Evolutionary conservation across 2,888 invertebrate genomes (phyloP).

Genomic region (Morpho helenor): DNA sequence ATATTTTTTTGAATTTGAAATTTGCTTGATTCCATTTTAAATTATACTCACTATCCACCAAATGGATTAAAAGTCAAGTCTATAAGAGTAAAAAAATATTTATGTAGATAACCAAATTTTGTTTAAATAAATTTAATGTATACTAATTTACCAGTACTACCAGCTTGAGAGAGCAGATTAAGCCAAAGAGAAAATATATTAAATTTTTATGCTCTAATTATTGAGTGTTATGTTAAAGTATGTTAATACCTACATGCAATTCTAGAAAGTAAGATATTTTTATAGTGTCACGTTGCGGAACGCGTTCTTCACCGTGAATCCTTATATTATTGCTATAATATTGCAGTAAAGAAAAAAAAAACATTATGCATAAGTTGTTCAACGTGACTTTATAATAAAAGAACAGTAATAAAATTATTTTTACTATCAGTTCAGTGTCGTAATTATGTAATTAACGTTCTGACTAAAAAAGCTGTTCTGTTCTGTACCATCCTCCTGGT

Average conservation of each 20-base stretch:
- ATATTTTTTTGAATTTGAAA: too few relatives aligned
- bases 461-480: too few relatives aligned
- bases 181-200: not conserved
- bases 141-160: too few relatives aligned
- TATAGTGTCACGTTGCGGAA: constrained; percentile 37
- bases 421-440: not conserved
- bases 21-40: too few relatives aligned
- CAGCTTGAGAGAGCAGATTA: not conserved
- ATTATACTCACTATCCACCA: too few relatives aligned
- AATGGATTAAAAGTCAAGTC: too few relatives aligned
- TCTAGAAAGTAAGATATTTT: constrained; percentile 38
- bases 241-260: constrained; percentile 29
- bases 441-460: not conserved
- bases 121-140: too few relatives aligned
- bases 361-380: constrained; percentile 32
- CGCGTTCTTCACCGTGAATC: constrained; percentile 33
- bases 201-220: constrained; percentile 16
- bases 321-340: constrained; percentile 7
- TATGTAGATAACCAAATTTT: too few relatives aligned
- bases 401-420: not conserved
- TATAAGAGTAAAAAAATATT: too few relatives aligned
- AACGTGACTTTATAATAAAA: constrained; percentile 26
- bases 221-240: not conserved
- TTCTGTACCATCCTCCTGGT: too few relatives aligned
- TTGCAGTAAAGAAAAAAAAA: constrained; percentile 2